Evolutionary conservation across 2,888 invertebrate species (phyloP), one percentile per base, ranked within the genome.

Genomic region (Rotaria socialis): DNA sequence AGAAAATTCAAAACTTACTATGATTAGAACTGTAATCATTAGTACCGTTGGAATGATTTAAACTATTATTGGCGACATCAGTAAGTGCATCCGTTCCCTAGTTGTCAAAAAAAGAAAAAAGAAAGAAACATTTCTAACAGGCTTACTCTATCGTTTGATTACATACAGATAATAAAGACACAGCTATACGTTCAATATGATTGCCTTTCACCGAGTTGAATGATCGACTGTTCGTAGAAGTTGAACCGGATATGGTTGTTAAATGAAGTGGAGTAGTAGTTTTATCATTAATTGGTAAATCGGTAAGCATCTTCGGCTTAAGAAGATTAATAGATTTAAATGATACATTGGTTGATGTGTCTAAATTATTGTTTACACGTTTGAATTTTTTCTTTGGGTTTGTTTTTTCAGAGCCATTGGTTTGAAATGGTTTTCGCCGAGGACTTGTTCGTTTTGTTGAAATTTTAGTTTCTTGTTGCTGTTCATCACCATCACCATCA

Each of bases 121-220:
- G 0, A 67, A 67, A 67, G 19, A 16, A 35, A 67, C 4, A 22
- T 6, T 4, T 55, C 22, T 22, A 6, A 55, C 4, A 11, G 52
- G 11, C 11, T 52, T 52, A 11, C 16, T 52, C 52, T 14, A 52
- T 50, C 14, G 4, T 50, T 50, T 8, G 11, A 52, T 16, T 47
- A 47, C 24, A 14, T 80, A 80, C 80, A 4, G 80, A 47, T 47
- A 80, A n/a, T 43, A 80, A 11, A 11, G 80, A 80, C 4, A 47
- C 80, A 22, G 47, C 80, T 14, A 80, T 80, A 11, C 80, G 43
- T 47, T 80, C 80, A 80, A 80, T 80, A n/a, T 80, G 80, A 80
- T 80, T 80, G 80, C 80, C 80, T 80, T 80, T 80, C 80, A 80
- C 67, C 67, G 67, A 67, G 67, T 67, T 67, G 16, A 67, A 35